Evolutionary conservation across 2,797 vertebrate genomes (phyloP).

Genomic region (Eulemur mongoz): DNA sequence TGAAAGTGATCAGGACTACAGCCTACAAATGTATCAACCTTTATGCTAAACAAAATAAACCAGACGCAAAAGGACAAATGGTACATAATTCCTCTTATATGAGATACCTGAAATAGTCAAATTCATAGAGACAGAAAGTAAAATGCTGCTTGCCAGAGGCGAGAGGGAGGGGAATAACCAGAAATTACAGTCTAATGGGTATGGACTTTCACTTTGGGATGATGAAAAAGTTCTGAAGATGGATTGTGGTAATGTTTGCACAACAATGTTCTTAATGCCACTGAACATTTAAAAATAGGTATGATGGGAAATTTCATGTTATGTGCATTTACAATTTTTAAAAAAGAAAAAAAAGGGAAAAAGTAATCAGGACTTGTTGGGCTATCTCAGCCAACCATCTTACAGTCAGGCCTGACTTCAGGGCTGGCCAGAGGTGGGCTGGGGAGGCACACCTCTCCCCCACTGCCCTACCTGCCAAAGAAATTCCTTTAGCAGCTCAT

Average conservation of each 20-base stretch:
- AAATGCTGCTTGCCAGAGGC: neutral
- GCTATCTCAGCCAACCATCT: neutral
- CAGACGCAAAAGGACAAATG: neutral
- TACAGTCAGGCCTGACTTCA: neutral
- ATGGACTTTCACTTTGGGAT: neutral
- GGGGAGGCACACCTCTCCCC: neutral
- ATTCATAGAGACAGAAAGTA: neutral
- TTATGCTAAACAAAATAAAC: neutral
- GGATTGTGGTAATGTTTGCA: neutral
- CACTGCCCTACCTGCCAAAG: neutral
- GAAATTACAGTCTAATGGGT: neutral
- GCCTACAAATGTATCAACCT: neutral
- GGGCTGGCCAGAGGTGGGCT: neutral
- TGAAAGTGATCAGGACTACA: neutral
- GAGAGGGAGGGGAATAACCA: neutral
- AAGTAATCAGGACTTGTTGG: neutral
- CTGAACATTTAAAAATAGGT: neutral
- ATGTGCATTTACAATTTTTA: neutral
- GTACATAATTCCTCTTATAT: neutral
- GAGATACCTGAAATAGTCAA: neutral
- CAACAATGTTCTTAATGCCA: neutral
- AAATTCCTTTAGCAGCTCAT: neutral
- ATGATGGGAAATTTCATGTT: neutral
- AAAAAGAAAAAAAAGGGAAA: neutral
- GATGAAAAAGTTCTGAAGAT: neutral